Evolutionary conservation across 2,888 invertebrate species (phyloP).

Genomic region (Blastobasis adustella): DNA sequence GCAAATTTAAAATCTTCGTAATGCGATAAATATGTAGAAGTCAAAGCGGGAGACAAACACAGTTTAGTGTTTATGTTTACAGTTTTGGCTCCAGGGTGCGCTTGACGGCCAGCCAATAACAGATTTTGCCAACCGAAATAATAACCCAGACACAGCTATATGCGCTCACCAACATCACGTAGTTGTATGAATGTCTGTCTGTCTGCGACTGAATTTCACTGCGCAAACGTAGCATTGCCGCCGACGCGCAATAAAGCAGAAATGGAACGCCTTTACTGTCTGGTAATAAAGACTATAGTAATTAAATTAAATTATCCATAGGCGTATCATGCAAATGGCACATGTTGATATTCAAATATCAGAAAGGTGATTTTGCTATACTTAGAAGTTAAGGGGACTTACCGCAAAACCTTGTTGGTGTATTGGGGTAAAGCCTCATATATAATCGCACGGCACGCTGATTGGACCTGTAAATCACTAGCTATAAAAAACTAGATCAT

Average conservation of each 20-base stretch:
- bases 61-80: slow-evolving; percentile 26
- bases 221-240: too few species aligned
- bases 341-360: too few species aligned
- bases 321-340: too few species aligned
- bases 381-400: too few species aligned
- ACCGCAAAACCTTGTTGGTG: too few species aligned
- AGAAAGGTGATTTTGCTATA: too few species aligned
- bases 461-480: too few species aligned
- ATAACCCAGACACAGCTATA: slow-evolving; percentile 52
- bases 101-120: slow-evolving; percentile 63
- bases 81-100: slow-evolving; percentile 39
- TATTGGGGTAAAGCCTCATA: too few species aligned
- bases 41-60: slow-evolving; percentile 26
- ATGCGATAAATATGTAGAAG: slow-evolving; percentile 23
- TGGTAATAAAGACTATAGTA: slow-evolving; percentile 22
- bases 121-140: slow-evolving; percentile 60
- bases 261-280: slow-evolving; percentile 16
- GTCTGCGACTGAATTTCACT: too few species aligned
- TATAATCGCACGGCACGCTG: too few species aligned
- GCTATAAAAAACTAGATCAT: too few species aligned
- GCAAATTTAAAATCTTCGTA: slow-evolving; percentile 3
- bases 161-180: slow-evolving; percentile 24
- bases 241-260: too few species aligned
- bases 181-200: slow-evolving; percentile 14
- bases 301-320: slow-evolving; percentile 5